Base-by-base conservation (phyloP, 2,113 vertebrate species). In the Nesoenas mayeri region DNA sequence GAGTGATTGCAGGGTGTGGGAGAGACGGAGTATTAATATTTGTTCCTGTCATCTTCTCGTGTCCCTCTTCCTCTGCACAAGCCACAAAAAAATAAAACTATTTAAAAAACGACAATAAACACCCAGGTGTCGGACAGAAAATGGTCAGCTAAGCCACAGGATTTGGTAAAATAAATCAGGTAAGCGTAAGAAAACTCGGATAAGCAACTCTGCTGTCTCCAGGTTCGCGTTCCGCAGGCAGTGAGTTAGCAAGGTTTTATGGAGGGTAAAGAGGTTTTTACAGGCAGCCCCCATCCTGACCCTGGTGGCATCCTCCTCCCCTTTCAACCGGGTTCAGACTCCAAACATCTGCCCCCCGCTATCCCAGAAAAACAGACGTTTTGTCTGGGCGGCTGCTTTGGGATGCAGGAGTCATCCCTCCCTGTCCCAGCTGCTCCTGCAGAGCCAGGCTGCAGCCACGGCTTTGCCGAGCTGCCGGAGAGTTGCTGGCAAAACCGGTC, bases 1-100 rank as follows among this genome's bases (percentile, higher is more conserved):
- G 71, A 94, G 82, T 40, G 82, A 94, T 38, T 40, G 88, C 90
- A 93, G 81, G 88, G 85, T 85, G 90, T 77, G 82, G 85, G 90
- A 88, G 92, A 97, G n/a, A 88, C 3, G 1, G 61, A 64, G 71
- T 44, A 57, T 73, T 89, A 64, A 67, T 44, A 57, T 73, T 89
- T 54, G 42, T 29, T 66, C 79, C 58, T 28, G 50, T 82, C 82
- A 61, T 77, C 88, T 60, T 78, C 71, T 91, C 3, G 0, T 11
- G 4, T 79, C 61, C 48, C 40, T 77, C 86, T 78, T 74, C 80
- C 48, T 64, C 78, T 81, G 66, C 4, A 1, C 38, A 60, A 84
- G 57, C 38, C 93, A 64, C 13, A 21, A 48, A 62, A 48, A 47
- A 29, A 17, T 50, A 54, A 44, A 5, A 60, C n/a, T 22, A 15